Percentiles rank a stretch among this genome's conserved stretches.
Evolutionary conservation across 2,888 invertebrate species (phyloP).

Genomic region (Caenorhabditis plicata): DNA sequence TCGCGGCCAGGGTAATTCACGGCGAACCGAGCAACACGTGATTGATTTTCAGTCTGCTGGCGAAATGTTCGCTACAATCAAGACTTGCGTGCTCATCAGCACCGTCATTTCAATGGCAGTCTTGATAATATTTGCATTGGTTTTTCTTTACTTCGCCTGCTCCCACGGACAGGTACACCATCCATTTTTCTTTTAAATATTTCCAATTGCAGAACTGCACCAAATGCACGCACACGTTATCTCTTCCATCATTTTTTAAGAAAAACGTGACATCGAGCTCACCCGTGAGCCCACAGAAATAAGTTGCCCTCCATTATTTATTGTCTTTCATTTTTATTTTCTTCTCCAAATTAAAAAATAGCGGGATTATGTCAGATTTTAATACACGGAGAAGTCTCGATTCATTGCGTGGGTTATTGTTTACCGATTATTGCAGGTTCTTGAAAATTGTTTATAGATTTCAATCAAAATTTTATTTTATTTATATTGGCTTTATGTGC

Average conservation of each 20-base stretch:
- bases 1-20: constrained; percentile 54
- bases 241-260: constrained; percentile 34
- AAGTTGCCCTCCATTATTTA: constrained; percentile 6
- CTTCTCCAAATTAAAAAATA: no score
- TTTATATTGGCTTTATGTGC: no score
- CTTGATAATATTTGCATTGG: constrained; percentile 32
- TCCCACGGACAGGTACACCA: constrained; percentile 27
- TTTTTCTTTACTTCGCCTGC: constrained; percentile 27
- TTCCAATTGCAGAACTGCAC: constrained; percentile 18
- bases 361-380: no score
- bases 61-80: constrained; percentile 54
- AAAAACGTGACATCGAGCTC: constrained; percentile 14
- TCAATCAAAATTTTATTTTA: no score
- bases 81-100: constrained; percentile 42
- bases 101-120: constrained; percentile 40
- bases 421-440: constrained; percentile 20
- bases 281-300: constrained; percentile 25
- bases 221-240: constrained; percentile 18
- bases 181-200: background rate
- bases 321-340: constrained; percentile 10
- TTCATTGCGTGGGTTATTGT: no score
- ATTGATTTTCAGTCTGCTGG: constrained; percentile 54
- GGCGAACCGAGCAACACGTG: constrained; percentile 1
- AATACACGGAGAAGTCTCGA: no score
- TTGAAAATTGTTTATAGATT: no score